Percentiles rank a stretch among this genome's conserved stretches.
Conservation (phyloP, 2,888 invertebrate genomes). For the Pedicia rivosa region DNA sequence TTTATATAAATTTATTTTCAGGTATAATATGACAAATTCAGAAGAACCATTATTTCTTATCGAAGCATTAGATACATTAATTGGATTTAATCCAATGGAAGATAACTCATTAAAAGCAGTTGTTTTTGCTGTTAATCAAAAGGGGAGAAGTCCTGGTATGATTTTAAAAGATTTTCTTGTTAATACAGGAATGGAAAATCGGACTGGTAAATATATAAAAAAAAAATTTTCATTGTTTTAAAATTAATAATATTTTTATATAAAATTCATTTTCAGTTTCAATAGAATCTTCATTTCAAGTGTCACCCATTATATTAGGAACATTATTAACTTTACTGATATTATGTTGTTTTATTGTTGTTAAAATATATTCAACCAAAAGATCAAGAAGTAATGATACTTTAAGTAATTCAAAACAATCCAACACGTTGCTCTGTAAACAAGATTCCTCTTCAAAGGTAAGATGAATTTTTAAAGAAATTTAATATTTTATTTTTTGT, state of each 20-base stretch:
- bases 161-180: conserved; percentile 47
- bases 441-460: conserved; percentile 7
- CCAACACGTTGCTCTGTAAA: conserved; percentile 6
- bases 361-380: conserved; percentile 10
- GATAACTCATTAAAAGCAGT: conserved; percentile 63
- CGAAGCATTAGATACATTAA: conserved; percentile 34
- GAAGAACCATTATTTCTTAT: conserved; percentile 28
- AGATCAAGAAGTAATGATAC: conserved; percentile 4
- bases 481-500: too few species aligned
- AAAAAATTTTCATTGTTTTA: too few species aligned
- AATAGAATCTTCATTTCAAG: too few species aligned
- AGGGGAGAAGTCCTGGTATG: conserved; percentile 59
- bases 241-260: neutral
- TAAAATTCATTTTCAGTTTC: neutral
- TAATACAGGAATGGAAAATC: conserved; percentile 7
- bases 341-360: conserved; percentile 9
- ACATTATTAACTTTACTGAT: conserved; percentile 11
- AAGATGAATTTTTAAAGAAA: too few species aligned
- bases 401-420: conserved; percentile 9
- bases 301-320: conserved; percentile 12
- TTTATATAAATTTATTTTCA: conserved; percentile 17
- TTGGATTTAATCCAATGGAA: conserved; percentile 42
- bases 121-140: conserved; percentile 65
- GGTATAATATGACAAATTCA: conserved; percentile 29
- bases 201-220: conserved; percentile 3